Conservation (phyloP, 1,140 invertebrate species). For the Drosophila parabipectinata region DNA sequence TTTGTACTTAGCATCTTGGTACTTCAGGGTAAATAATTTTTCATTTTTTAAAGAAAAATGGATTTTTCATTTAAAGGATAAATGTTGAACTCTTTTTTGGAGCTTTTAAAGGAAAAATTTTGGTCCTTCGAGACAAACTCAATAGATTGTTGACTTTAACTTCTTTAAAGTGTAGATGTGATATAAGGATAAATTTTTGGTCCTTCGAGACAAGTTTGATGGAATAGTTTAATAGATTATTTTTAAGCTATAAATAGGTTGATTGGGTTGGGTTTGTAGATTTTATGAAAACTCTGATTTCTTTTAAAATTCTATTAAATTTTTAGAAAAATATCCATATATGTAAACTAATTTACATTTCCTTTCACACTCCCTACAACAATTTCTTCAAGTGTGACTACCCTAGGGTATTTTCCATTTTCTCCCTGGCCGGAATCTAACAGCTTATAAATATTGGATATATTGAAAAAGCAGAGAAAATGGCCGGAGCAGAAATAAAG, state of each 20-base stretch:
- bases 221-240: too few relatives aligned
- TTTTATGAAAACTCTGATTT: too few relatives aligned
- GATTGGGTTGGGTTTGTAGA: too few relatives aligned
- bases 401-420: background rate
- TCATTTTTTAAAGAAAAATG: background rate
- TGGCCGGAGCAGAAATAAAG: constrained; percentile 35
- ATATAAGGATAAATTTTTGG: too few relatives aligned
- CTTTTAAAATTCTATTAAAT: too few relatives aligned
- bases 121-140: too few relatives aligned
- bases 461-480: constrained; percentile 46
- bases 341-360: background rate
- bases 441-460: constrained; percentile 74
- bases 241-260: too few relatives aligned
- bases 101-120: too few relatives aligned
- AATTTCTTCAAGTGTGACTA: background rate
- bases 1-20: background rate
- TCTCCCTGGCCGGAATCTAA: constrained; percentile 35
- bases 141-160: too few relatives aligned
- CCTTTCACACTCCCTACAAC: background rate
- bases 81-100: background rate
- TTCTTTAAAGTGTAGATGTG: too few relatives aligned
- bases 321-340: too few relatives aligned
- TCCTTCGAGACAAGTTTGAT: too few relatives aligned
- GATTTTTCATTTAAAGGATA: background rate
- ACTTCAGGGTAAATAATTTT: background rate